Evolutionary conservation across 2,888 invertebrate species (phyloP).

Genomic region (Frankliniella intonsa): DNA sequence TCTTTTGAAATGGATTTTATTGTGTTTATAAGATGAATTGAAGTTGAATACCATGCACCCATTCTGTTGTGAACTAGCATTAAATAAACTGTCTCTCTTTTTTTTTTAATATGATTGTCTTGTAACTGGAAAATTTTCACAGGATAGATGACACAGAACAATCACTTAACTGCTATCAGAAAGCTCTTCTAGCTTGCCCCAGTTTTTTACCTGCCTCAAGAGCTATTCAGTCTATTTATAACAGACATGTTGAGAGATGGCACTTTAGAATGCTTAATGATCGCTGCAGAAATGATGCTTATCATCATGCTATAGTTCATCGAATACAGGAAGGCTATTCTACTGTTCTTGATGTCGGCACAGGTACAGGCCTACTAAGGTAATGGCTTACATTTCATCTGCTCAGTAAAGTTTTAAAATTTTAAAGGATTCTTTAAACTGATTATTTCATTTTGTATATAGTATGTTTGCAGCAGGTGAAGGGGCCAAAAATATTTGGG

Average conservation of each 20-base stretch:
- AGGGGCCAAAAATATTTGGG: conserved; percentile 55
- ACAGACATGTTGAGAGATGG: conserved; percentile 69
- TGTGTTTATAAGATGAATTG: background rate
- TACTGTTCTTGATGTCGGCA: conserved; percentile 67
- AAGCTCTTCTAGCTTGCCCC: conserved; percentile 51
- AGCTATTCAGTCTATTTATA: conserved; percentile 63
- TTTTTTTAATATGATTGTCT: conserved; percentile 33
- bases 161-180: conserved; percentile 56
- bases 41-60: conserved; percentile 29
- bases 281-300: conserved; percentile 60
- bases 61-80: conserved; percentile 19
- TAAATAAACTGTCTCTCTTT: conserved; percentile 33
- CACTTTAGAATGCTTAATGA: conserved; percentile 82
- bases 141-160: conserved; percentile 55
- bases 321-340: conserved; percentile 51
- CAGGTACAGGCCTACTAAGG: conserved; percentile 70
- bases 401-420: background rate
- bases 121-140: conserved; percentile 40
- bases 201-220: conserved; percentile 57
- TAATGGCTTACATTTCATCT: conserved; percentile 35
- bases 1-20: background rate
- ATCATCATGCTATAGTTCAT: conserved; percentile 57
- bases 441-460: conserved; percentile 36
- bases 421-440: background rate
- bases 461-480: conserved; percentile 60